These are phyloP conservation scores for Eulemur mongoz DNA, from an alignment of 2,797 vertebrate genomes.

Conservation along the genomic window DNA sequence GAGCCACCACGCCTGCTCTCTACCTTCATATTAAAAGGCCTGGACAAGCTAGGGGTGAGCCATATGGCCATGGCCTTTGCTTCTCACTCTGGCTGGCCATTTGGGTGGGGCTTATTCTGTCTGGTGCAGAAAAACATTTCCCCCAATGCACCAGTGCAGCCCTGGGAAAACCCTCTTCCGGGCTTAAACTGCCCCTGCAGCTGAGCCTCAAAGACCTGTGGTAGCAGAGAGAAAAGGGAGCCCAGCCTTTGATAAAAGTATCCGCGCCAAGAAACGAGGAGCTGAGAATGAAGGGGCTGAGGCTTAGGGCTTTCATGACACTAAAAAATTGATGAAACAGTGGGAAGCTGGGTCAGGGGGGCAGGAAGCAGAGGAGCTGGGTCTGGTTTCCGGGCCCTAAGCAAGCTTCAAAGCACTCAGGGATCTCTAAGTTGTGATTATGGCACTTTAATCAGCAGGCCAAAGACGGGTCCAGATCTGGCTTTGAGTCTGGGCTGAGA, in stretches of 20 bases:
- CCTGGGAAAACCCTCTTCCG: neutral
- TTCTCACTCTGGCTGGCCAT: neutral
- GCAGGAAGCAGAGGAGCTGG: slow-evolving; percentile 3
- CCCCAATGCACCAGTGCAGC: neutral
- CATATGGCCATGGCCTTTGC: neutral
- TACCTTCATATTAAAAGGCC: neutral
- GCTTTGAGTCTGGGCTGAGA: neutral
- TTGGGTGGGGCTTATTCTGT: neutral
- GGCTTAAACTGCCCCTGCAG: neutral
- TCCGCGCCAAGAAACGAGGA: neutral
- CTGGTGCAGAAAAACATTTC: neutral
- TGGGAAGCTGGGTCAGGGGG: neutral
- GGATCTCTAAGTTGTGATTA: slow-evolving; percentile 26
- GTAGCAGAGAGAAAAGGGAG: neutral
- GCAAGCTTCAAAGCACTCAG: slow-evolving; percentile 31
- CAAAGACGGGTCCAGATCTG: neutral
- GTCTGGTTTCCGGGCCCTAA: neutral
- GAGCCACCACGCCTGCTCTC: neutral
- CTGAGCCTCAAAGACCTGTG: neutral
- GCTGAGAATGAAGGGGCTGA: neutral
- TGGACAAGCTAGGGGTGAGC: neutral
- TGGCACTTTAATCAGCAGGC: slow-evolving; percentile 9
- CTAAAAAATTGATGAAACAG: neutral
- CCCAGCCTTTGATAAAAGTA: neutral
- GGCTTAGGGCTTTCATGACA: neutral